A percentile compares a stretch with the other conserved stretches of the same genome.
Conservation (phyloP, 2,888 invertebrate species). For the Amiota communis region DNA sequence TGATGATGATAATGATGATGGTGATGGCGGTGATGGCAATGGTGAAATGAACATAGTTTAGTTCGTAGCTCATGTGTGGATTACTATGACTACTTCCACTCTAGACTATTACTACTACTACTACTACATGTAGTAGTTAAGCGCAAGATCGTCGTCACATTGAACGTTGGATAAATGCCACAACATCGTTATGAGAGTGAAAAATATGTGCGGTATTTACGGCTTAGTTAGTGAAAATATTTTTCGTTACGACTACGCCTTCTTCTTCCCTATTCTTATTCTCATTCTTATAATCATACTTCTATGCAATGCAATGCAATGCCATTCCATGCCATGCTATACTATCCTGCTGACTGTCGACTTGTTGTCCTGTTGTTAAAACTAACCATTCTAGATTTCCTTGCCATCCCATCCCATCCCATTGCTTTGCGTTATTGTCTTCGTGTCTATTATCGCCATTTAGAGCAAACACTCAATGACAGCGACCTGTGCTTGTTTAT, state of each 20-base stretch:
- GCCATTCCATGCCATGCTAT: background rate
- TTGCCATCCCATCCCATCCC: background rate
- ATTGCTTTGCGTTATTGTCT: background rate
- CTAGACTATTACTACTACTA: background rate
- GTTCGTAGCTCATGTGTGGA: no score
- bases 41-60: no score
- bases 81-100: no score
- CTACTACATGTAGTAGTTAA: conserved; percentile 6
- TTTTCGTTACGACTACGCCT: conserved; percentile 4
- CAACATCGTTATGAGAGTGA: conserved; percentile 30
- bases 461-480: conserved; percentile 20
- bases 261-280: background rate
- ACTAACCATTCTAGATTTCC: no score
- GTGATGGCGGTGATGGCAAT: no score
- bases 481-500: conserved; percentile 17
- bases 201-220: conserved; percentile 35
- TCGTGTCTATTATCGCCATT: conserved; percentile 17
- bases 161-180: conserved; percentile 5
- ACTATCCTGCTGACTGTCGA: background rate
- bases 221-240: conserved; percentile 27
- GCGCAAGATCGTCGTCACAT: background rate
- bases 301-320: background rate
- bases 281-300: background rate
- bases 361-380: no score
- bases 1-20: no score